Conservation (phyloP, 2,797 vertebrate genomes). For the Rhinichthys osculus region DNA sequence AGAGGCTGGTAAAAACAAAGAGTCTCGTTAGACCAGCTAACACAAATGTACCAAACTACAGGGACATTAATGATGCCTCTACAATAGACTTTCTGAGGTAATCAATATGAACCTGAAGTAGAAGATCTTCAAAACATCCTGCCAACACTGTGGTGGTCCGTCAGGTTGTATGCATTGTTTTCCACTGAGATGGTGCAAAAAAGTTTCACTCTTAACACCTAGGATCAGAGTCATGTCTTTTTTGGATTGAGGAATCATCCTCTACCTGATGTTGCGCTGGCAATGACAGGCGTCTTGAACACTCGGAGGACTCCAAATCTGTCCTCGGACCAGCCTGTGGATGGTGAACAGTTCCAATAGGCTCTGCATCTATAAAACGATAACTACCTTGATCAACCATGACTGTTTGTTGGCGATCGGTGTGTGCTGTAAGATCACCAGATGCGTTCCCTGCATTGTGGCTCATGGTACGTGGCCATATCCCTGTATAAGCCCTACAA, state of each 20-base stretch:
- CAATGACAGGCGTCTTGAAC: slow-evolving; percentile 57
- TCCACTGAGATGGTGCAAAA: slow-evolving; percentile 14
- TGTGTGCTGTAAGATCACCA: slow-evolving; percentile 8
- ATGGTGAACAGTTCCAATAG: slow-evolving; percentile 25
- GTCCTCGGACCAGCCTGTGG: slow-evolving; percentile 26
- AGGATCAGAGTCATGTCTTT: slow-evolving; percentile 60
- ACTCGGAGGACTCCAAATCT: slow-evolving; percentile 37
- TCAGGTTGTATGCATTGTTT: neutral
- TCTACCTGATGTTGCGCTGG: slow-evolving; percentile 46
- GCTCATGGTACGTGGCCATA: neutral
- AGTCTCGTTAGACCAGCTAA: slow-evolving; percentile 54
- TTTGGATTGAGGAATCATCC: slow-evolving; percentile 46
- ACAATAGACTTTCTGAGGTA: slow-evolving; percentile 13
- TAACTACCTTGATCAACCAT: slow-evolving; percentile 16
- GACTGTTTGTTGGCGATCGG: neutral
- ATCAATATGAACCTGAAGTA: slow-evolving; percentile 26
- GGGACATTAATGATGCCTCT: slow-evolving; percentile 3
- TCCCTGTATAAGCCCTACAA: slow-evolving; percentile 8
- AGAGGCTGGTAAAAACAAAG: slow-evolving; percentile 32
- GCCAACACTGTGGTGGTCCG: neutral
- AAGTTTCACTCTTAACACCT: slow-evolving; percentile 42
- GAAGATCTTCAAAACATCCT: neutral
- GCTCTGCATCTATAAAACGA: neutral
- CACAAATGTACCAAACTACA: slow-evolving; percentile 23
- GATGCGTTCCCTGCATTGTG: slow-evolving; percentile 10